phyloP scores from a whole-genome alignment of 2,797 vertebrate genomes.

The Cynopterus sphinx region DNA sequence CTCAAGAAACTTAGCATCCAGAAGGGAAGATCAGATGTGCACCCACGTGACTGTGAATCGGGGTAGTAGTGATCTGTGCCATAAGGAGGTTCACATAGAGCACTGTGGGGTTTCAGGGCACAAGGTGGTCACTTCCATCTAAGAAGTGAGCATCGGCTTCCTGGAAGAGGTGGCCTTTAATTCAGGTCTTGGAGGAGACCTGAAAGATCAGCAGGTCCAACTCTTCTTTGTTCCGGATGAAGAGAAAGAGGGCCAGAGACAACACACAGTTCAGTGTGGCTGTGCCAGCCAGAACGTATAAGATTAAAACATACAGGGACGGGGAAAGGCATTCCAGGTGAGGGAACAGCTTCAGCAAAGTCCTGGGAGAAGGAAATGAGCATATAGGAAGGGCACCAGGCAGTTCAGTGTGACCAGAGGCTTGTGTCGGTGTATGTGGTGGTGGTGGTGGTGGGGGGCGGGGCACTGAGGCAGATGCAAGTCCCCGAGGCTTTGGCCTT shows the following conservation, averaged over 20 bases:
- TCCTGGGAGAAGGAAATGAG: background rate
- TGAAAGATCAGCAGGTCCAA: background rate
- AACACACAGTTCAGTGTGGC: background rate
- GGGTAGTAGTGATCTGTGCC: background rate
- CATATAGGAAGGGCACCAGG: background rate
- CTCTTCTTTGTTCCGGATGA: background rate
- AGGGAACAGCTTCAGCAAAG: background rate
- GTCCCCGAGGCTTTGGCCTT: background rate
- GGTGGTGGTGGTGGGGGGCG: background rate
- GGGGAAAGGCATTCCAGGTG: background rate
- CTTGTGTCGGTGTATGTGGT: too few relatives aligned
- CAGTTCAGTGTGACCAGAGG: background rate
- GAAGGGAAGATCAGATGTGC: background rate
- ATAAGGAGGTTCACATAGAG: too few relatives aligned
- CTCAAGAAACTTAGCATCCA: background rate
- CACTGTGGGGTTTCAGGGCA: background rate
- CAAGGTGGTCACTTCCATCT: background rate
- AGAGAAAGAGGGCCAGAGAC: background rate
- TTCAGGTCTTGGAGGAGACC: background rate
- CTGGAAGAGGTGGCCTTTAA: background rate
- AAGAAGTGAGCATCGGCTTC: background rate
- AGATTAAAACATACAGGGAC: background rate
- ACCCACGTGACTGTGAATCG: accelerated
- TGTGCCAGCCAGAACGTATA: too few relatives aligned
- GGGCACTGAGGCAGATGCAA: background rate